Evolutionary conservation across 2,797 vertebrate genomes (phyloP).

Genomic region (Knipowitschia caucasica): DNA sequence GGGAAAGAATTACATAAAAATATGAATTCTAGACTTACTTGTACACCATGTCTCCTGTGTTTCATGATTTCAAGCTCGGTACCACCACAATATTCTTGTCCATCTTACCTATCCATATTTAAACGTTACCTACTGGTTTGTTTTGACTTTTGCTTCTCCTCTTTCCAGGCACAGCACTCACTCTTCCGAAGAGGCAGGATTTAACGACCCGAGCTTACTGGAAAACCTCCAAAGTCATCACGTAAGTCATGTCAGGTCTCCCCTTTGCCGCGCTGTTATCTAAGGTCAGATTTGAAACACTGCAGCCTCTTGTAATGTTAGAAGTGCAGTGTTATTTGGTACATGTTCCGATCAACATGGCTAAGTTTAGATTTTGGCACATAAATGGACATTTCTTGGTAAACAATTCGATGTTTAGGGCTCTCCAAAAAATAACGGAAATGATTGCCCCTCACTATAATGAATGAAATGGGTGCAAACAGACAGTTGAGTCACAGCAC

Average conservation of each 20-base stretch:
- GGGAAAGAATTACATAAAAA: too few species aligned
- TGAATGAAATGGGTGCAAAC: slow-evolving; percentile 21
- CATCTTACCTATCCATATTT: background rate
- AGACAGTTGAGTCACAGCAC: slow-evolving; percentile 50
- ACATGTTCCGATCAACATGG: background rate
- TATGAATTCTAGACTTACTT: too few species aligned
- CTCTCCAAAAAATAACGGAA: background rate
- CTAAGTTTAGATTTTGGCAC: too few species aligned
- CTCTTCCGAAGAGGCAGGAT: slow-evolving; percentile 84
- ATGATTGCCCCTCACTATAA: slow-evolving; percentile 33
- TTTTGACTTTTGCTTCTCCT: slow-evolving; percentile 46
- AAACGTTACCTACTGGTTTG: slow-evolving; percentile 18
- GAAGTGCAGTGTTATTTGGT: slow-evolving; percentile 11
- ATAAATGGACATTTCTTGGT: too few species aligned
- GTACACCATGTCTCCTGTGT: too few species aligned
- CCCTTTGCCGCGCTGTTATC: slow-evolving; percentile 21
- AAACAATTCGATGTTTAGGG: too few species aligned
- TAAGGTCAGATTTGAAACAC: slow-evolving; percentile 29
- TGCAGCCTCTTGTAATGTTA: slow-evolving; percentile 15
- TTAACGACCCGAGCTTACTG: slow-evolving; percentile 89
- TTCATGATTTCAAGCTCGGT: slow-evolving; percentile 5
- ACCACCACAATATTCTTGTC: slow-evolving; percentile 8
- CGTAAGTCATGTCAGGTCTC: slow-evolving; percentile 80
- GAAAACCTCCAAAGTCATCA: slow-evolving; percentile 98
- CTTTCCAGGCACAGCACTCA: slow-evolving; percentile 84